Base-by-base conservation (phyloP, 2,113 vertebrate genomes). In the Pseudonaja textilis region DNA sequence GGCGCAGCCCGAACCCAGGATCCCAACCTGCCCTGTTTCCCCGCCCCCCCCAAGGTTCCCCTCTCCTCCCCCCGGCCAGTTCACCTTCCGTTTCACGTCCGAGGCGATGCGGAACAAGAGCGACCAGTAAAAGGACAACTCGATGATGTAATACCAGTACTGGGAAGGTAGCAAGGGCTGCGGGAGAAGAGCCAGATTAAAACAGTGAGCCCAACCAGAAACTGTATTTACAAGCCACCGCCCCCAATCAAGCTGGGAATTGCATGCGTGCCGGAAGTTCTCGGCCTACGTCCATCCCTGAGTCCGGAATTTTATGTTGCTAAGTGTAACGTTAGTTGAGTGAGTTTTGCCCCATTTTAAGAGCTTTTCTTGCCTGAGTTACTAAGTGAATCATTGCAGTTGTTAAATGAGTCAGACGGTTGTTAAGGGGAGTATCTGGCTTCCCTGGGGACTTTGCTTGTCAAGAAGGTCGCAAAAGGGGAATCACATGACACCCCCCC, bases 101-200 rank as follows among this genome's bases (percentile, higher is more conserved):
- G 98, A 99, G 69, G 99, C 99, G 11, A 99, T 98, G 90, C 99
- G 99, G 98, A 99, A 98, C 95, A 99, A 98, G 90, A 99, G 97
- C 5, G 99, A 98, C 96, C 97, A 96, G 96, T 99, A 99, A 97
- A 99, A 99, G 26, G 98, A 99, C 92, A 99, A 98, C 86, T 99
- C 99, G 0, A 99, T 98, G 97, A 98, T 99, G 97, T 99, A 99
- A 97, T 99, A 99, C 99, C 99, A 99, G 88, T 99, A 99, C 97
- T 99, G 99, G 91, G 99, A 99, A 5, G 98, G 98, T 91, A 99
- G 93, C 52, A 96, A 95, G 91, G 95, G 96, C 98, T 98, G 96
- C 8, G 1, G 34, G 96, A 95, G 69, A 4, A 26, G 57, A 74
- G 14, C 29, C 64, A 34, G 64, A 74, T 74, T 74, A 34, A 34